A percentile compares a stretch with the other conserved stretches of the same genome.
phyloP scores from a whole-genome alignment of 2,113 vertebrate species.

The Jaculus jaculus region DNA sequence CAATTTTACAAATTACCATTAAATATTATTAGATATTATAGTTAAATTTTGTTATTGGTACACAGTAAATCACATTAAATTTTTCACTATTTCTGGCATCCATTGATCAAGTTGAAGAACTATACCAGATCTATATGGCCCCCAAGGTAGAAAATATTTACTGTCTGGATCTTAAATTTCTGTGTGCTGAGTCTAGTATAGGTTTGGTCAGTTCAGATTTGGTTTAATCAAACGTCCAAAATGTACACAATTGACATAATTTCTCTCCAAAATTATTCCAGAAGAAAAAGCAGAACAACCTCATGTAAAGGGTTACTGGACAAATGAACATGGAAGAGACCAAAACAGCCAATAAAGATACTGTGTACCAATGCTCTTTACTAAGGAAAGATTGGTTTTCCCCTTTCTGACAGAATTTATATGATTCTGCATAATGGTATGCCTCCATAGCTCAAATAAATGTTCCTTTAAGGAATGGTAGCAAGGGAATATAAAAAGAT shows the following conservation, averaged over 20 bases:
- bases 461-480: conserved; percentile 1
- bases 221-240: conserved; percentile 27
- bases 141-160: not conserved
- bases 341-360: not conserved
- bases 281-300: not conserved
- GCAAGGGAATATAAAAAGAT: conserved; percentile 31
- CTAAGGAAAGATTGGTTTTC: not conserved
- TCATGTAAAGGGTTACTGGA: not conserved
- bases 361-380: not conserved
- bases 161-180: not conserved
- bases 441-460: not conserved
- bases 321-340: not conserved
- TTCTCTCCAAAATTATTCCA: not conserved
- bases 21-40: not conserved
- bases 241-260: conserved; percentile 5
- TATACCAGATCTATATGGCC: not conserved
- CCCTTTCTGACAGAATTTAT: not conserved
- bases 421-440: not conserved
- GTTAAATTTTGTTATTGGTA: not conserved
- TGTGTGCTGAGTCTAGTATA: conserved; percentile 12
- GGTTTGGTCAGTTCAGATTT: not conserved
- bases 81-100: not conserved
- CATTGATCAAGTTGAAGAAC: not conserved
- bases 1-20: not conserved
- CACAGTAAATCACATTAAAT: not conserved